Conservation (phyloP, 2,113 vertebrate genomes). For the Apodemus speciosus region DNA sequence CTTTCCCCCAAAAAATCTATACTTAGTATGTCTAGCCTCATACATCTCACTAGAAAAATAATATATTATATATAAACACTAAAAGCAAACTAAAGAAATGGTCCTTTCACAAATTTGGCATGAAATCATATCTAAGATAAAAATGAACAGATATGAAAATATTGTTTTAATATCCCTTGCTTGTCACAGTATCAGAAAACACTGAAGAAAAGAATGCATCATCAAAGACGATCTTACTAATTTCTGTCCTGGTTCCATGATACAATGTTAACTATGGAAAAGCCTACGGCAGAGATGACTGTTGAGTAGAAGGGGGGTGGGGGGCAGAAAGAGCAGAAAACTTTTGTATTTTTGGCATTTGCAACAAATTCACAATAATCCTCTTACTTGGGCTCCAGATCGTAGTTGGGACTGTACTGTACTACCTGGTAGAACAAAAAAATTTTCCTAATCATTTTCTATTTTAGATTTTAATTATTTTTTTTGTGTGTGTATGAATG, state of each 20-base stretch:
- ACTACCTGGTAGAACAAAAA: not conserved
- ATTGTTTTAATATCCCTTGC: conserved; percentile 34
- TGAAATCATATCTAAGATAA: conserved; percentile 40
- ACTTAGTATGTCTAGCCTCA: conserved; percentile 7
- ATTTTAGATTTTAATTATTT: not conserved
- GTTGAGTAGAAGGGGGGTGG: not conserved
- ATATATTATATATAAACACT: conserved; percentile 25
- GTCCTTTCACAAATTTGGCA: conserved; percentile 13
- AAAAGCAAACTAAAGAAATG: conserved; percentile 1
- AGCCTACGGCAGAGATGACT: conserved; percentile 1
- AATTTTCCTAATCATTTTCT: not conserved
- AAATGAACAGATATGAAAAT: conserved; percentile 57
- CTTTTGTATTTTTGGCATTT: not conserved
- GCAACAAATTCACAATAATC: not conserved
- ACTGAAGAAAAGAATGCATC: not conserved
- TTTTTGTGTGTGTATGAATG: not conserved
- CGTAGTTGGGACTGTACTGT: not conserved
- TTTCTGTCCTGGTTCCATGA: not conserved
- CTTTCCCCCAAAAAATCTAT: conserved; percentile 45
- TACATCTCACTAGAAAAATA: conserved; percentile 36
- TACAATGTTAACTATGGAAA: conserved; percentile 18
- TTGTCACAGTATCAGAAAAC: conserved; percentile 39
- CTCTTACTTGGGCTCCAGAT: not conserved
- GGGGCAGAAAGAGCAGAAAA: conserved; percentile 5
- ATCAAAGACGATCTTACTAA: conserved; percentile 19